These are phyloP conservation scores for Ahaetulla prasina DNA, from an alignment of 2,113 vertebrate genomes.

Conservation along the genomic window DNA sequence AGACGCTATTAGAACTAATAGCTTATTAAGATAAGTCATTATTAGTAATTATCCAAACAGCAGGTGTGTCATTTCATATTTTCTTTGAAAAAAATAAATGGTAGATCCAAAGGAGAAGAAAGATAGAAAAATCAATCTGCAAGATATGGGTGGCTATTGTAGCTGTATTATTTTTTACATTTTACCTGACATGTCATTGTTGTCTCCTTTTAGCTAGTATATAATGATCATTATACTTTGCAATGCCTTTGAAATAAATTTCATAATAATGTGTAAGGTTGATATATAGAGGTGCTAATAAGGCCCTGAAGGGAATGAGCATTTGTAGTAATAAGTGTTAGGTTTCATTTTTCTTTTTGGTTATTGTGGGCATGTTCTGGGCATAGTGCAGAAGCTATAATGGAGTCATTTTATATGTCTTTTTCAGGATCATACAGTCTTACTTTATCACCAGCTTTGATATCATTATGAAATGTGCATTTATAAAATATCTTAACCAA, in stretches of 20 bases:
- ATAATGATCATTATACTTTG: constrained; percentile 24
- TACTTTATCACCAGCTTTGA: neutral
- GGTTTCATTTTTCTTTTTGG: constrained; percentile 35
- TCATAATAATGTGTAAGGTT: neutral
- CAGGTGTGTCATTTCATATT: constrained; percentile 8
- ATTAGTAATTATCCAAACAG: constrained; percentile 39
- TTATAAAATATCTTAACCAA: neutral
- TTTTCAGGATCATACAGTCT: neutral
- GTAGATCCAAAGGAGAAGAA: constrained; percentile 25
- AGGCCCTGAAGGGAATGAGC: constrained; percentile 8
- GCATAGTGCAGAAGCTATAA: neutral
- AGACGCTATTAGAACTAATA: neutral
- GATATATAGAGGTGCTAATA: constrained; percentile 16
- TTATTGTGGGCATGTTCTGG: constrained; percentile 17
- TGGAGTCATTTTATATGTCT: constrained; percentile 1
- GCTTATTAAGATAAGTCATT: constrained; percentile 17
- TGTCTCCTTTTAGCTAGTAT: constrained; percentile 31
- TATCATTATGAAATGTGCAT: neutral
- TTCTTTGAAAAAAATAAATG: constrained; percentile 37
- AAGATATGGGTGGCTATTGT: constrained; percentile 38
- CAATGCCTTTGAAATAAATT: constrained; percentile 13
- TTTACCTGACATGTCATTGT: constrained; percentile 34
- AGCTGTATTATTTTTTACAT: constrained; percentile 26
- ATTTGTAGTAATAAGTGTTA: constrained; percentile 10
- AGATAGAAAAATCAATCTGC: constrained; percentile 30